Base-by-base conservation (phyloP, 2,113 vertebrate species). In the Heteronetta atricapilla region DNA sequence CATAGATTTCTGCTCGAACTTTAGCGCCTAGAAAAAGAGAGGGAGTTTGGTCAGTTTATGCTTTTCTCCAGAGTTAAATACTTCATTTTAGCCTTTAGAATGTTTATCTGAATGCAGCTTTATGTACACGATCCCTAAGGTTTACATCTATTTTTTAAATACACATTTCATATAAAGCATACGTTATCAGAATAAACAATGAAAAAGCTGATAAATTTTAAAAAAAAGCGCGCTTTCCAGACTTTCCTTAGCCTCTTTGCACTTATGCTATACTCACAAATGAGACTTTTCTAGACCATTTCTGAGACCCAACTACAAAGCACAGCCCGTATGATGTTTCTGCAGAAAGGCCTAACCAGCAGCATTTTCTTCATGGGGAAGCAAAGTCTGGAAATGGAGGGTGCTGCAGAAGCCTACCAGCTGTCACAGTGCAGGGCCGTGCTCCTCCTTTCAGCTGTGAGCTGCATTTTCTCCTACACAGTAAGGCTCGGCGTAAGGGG, bases 1-100 rank as follows among this genome's bases (percentile, higher is more conserved):
- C 99, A 34, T 99, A 99, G 95, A 99, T 99, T 96, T 99, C 99
- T 88, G 97, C 98, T 98, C 99, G 98, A 95, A 99, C 99, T 97
- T 99, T 99, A 97, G 99, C 99, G 97, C 99, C 99, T 99, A 72
- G 25, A 95, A 84, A 36, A 56, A 88, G 34, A 76, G 11, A 82
- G 55, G 38, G 55, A n/a, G 78, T 52, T 29, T 6, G 55, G 17
- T 91, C 48, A 48, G n/a, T 46, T 69, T 59, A 8, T 38, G 78
- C 16, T 33, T 89, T 84, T 75, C 0, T 53, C 13, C 34, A 53
- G 68, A 38, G 0, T 58, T 69, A 82, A 40, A 52, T 22, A 62
- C 15, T 34, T 50, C 8, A 55, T 69, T 86, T 88, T 46, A 80
- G 55, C 31, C 67, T 74, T 77, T 13, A 86, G 28, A 67, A 76